Base-by-base conservation (phyloP, 2,113 vertebrate genomes). In the Mormoops blainvillei region DNA sequence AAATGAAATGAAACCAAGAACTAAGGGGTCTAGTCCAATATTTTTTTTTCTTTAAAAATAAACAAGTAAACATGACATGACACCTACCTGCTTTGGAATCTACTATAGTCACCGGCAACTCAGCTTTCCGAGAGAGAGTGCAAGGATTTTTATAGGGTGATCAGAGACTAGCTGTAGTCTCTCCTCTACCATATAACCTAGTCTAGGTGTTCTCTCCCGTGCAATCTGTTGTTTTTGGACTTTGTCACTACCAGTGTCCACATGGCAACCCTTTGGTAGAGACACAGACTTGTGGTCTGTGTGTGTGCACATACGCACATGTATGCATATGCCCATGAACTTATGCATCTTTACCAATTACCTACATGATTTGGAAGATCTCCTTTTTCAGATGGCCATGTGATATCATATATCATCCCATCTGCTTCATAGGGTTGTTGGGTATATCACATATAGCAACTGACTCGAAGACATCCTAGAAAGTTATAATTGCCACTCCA, bases 1-100 rank as follows among this genome's bases (percentile, higher is more conserved):
- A 93, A 91, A n/a, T 93, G 24, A 71, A 94, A 96, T 85, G 65
- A 74, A 93, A 61, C 26, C 24, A 70, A 89, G 13, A 43, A 56
- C n/a, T 65, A 7, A 80, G 56, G n/a, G 81, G 15, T 76, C 56
- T 91, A 61, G 24, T 12, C 0, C 38, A 73, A 83, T 36, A 73
- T 33, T 11, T 54, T 87, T 52, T 68, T 94, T 48, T 31, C 13
- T 63, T 92, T 84, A 94, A 78, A 90, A 80, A 58, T 4, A 73
- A 85, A 22, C 22, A 86, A 20, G 7, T 28, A 50, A 83, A 33
- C 31, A 28, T n/a, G 3, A 4, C 14, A 56, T 38, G 22, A 43
- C 43, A 31, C 2, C 28, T 87, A 65, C 8, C 24, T 89, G n/a
- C 33, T 43, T 91, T 28, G 45, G 19, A 26, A 67, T 54, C 95